Percentiles rank a stretch among this genome's conserved stretches.
phyloP scores from a whole-genome alignment of 2,113 vertebrate species.

The Rhodinocichla rosea region DNA sequence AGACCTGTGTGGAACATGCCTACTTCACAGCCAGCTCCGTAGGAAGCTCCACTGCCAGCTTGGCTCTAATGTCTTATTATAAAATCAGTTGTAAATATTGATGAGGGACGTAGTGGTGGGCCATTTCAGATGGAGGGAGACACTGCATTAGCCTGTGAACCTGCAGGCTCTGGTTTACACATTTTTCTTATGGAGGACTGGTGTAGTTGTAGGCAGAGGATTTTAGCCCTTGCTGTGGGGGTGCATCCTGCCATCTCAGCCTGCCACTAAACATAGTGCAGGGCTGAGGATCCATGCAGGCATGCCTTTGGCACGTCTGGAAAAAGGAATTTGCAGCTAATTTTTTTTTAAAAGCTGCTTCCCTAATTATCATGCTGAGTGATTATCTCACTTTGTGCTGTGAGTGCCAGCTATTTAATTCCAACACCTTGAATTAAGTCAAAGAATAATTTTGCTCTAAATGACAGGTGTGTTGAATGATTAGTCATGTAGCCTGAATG shows the following conservation, averaged over 20 bases:
- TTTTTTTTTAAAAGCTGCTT: background rate
- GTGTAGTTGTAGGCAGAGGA: background rate
- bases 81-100: background rate
- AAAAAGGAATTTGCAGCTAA: background rate
- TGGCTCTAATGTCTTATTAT: background rate
- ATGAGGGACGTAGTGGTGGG: accelerated
- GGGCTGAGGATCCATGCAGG: background rate
- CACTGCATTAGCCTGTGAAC: background rate
- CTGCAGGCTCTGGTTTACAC: background rate
- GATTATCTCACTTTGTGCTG: background rate
- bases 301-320: background rate
- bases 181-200: background rate
- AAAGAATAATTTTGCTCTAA: background rate
- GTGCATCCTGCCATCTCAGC: background rate
- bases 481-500: background rate
- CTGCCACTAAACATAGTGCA: accelerated
- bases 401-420: background rate
- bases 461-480: background rate
- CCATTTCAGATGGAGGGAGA: background rate
- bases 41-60: background rate
- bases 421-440: background rate
- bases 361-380: background rate
- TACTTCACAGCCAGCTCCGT: background rate
- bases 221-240: background rate
- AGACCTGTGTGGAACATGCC: background rate